Evolutionary conservation across 2,888 invertebrate genomes (phyloP).

Genomic region (Parnassius glacialis): DNA sequence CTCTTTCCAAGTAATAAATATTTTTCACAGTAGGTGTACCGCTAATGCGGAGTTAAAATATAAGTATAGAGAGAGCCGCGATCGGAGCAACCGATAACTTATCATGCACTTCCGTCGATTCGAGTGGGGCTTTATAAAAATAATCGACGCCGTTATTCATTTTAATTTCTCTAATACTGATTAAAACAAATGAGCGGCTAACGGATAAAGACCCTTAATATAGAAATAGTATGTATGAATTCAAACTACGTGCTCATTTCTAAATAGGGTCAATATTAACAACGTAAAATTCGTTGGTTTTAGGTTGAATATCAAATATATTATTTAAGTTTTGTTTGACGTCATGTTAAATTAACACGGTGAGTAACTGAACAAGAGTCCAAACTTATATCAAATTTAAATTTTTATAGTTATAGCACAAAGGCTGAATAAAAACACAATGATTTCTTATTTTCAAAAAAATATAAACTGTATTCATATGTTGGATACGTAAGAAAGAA

Average conservation of each 20-base stretch:
- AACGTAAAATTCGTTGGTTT: slow-evolving; percentile 1
- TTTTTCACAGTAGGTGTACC: slow-evolving; percentile 35
- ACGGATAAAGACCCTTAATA: slow-evolving; percentile 13
- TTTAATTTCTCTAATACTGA: slow-evolving; percentile 20
- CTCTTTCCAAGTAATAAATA: slow-evolving; percentile 33
- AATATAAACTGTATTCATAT: too few relatives aligned
- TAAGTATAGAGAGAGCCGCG: slow-evolving; percentile 35
- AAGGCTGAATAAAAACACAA: too few relatives aligned
- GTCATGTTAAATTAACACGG: slow-evolving; percentile 9
- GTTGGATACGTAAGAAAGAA: too few relatives aligned
- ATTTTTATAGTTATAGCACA: too few relatives aligned
- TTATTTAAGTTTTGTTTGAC: slow-evolving; percentile 18
- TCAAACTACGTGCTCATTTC: background rate
- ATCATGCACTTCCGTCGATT: slow-evolving; percentile 37
- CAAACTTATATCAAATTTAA: too few relatives aligned
- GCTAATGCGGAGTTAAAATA: slow-evolving; percentile 33
- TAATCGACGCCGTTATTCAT: slow-evolving; percentile 22
- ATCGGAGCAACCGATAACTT: slow-evolving; percentile 35
- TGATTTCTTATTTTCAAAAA: too few relatives aligned
- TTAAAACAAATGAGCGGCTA: slow-evolving; percentile 16
- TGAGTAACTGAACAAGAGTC: background rate
- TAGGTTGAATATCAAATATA: slow-evolving; percentile 2
- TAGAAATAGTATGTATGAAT: slow-evolving; percentile 1
- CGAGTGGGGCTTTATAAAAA: slow-evolving; percentile 21
- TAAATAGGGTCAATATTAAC: background rate